Base-by-base conservation (phyloP, 2,888 invertebrate genomes). In the Pherbina coryleti region DNA sequence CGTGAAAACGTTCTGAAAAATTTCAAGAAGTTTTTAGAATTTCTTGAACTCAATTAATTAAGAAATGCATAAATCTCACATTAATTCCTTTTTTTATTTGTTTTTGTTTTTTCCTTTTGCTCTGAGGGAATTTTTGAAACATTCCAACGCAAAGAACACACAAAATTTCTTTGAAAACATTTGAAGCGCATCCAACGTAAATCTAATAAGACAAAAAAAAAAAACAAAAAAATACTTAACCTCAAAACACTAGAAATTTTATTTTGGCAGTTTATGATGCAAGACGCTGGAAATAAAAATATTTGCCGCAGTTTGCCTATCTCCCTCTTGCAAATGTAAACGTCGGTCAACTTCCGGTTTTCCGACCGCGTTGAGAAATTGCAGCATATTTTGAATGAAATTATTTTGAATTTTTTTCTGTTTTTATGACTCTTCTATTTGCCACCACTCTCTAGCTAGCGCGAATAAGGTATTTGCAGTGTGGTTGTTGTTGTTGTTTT, bases 321-420 rank as follows among this genome's bases (percentile, higher is more conserved):
- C 67, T 19, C 34, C 22, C 34, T 37, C 37, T 5, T 17, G 55
- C 34, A 44, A 34, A 34, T 62, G 28, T 62, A 37, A 49, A 19
- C 49, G 37, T 22, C 25, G 49, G 22, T 49, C 28, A 73, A 60
- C 72, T 72, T 72, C 72, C 72, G 72, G 72, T 72, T 57, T 69
- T 72, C 17, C 19, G 37, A 19, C 14, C 2, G 49, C 19, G 11
- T 67, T 19, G 9, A 44, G 28, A 49, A 69, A 67, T 44, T 44
- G 19, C 67, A 44, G 67, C 34, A 22, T 53, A 28, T 53, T 70
- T 22, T 25, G 7, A 14, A 14, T 69, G 69, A 51, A 51, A 22
- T 37, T 37, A 67, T 67, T 67, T 66, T 51, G 22, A 57, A 37
- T 28, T 37, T 55, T 34, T 9, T 55, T 55, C 34, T 14, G 2